A percentile compares a stretch with the other conserved stretches of the same genome.
Evolutionary conservation across 2,113 vertebrate species (phyloP).

Genomic region (Tringa solitaria): DNA sequence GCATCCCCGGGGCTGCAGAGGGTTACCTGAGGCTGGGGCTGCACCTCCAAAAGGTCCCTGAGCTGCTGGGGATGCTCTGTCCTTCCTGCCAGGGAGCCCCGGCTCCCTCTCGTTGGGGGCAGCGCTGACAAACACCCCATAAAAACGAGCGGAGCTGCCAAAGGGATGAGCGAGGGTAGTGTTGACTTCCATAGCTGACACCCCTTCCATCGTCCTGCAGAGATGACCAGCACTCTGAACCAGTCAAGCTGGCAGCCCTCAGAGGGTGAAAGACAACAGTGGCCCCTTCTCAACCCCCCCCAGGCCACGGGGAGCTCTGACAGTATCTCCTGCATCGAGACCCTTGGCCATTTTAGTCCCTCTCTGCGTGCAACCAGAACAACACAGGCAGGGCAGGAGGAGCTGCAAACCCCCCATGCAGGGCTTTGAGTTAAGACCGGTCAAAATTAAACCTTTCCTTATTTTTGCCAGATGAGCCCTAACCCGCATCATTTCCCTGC

Average conservation of each 20-base stretch:
- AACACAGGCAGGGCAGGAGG: neutral
- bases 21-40: neutral
- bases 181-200: no score
- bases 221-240: accelerated
- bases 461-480: neutral
- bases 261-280: neutral
- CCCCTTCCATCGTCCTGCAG: neutral
- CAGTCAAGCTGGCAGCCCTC: neutral
- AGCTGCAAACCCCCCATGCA: accelerated
- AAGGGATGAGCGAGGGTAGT: neutral
- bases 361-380: accelerated
- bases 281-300: accelerated
- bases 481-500: neutral
- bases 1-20: neutral
- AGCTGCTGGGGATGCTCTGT: neutral
- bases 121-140: neutral
- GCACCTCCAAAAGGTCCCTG: neutral
- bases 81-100: neutral
- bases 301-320: neutral
- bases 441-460: slow-evolving; percentile 11
- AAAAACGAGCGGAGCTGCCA: accelerated
- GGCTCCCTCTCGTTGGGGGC: accelerated
- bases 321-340: accelerated
- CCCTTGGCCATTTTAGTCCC: accelerated
- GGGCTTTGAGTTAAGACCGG: neutral